Evolutionary conservation across 2,113 vertebrate genomes (phyloP), one percentile per base, ranked within the genome.

Genomic region (Chaetura pelagica): DNA sequence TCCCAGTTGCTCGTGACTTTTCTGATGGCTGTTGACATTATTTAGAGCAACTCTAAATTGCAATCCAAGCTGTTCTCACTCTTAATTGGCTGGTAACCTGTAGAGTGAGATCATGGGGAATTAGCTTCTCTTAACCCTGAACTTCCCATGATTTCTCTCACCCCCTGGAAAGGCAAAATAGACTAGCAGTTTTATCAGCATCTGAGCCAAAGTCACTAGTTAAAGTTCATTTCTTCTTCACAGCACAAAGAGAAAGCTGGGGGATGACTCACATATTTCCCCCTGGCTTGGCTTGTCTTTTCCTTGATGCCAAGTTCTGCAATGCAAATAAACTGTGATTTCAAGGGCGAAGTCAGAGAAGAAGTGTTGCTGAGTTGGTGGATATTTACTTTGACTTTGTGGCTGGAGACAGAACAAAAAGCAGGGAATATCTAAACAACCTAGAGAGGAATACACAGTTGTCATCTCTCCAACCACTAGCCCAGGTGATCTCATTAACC

Each of bases 341-440:
- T 94, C 61, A 94, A 92, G 74, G 61, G 57, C 49, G 81, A 95
- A 82, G 66, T 40, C 80, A 68, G 35, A 74, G 63, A 52, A 74
- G 57, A 52, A 85, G 18, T 57, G 64, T 71, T 76, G 54, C 40
- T 35, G 49, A 52, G 55, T 40, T 77, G 93, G 90, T 67, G 73
- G 73, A 73, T 96, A 96, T 94, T 96, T 92, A 49, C 42, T 93
- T 72, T 87, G 92, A 95, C 83, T 96, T 77, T 83, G 89, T 84
- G 82, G 68, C 93, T 87, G 35, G 76, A 95, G 76, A 91, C 52
- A 77, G 63, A 69, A 84, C n/a, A 59, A 57, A 87, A 84, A 58
- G 15, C 76, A 67, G 61, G 55, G 72, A 78, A 72, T 69, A 85
- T 49, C 30, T 32, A 32, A 85, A 66, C 79, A 84, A 34, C 34